Evolutionary conservation across 2,113 vertebrate genomes (phyloP).

Genomic region (Dipodomys ordii): DNA sequence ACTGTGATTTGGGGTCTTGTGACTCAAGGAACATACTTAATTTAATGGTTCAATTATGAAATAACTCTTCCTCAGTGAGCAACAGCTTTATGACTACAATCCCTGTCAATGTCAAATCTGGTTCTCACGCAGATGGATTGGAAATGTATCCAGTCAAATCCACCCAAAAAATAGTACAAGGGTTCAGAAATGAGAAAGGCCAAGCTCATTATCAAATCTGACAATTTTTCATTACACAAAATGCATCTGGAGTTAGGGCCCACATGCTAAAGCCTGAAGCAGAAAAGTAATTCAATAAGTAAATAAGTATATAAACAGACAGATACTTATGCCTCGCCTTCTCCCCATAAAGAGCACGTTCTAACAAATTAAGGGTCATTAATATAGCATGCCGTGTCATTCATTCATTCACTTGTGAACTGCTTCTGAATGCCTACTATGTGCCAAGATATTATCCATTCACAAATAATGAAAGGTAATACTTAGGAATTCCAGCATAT

Average conservation of each 20-base stretch:
- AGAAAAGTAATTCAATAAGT: background rate
- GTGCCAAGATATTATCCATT: background rate
- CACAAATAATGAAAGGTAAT: background rate
- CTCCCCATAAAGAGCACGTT: background rate
- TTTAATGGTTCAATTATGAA: conserved; percentile 17
- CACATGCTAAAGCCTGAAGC: background rate
- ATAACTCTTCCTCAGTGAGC: background rate
- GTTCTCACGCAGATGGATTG: conserved; percentile 19
- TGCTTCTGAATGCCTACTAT: background rate
- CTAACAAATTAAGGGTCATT: background rate
- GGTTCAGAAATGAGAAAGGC: conserved; percentile 26
- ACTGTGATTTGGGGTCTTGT: background rate
- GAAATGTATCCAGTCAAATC: conserved; percentile 52
- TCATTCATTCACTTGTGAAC: background rate
- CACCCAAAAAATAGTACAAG: conserved; percentile 6
- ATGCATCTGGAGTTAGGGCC: background rate
- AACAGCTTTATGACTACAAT: background rate
- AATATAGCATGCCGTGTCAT: background rate
- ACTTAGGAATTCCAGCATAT: background rate
- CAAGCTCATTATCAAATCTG: conserved; percentile 44
- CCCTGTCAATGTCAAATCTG: conserved; percentile 18
- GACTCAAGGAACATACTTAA: background rate
- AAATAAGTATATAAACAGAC: background rate
- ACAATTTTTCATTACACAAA: conserved; percentile 35
- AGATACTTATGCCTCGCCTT: background rate